Evolutionary conservation across 2,797 vertebrate genomes (phyloP), one percentile per base, ranked within the genome.

Genomic region (Gallirallus australis): DNA sequence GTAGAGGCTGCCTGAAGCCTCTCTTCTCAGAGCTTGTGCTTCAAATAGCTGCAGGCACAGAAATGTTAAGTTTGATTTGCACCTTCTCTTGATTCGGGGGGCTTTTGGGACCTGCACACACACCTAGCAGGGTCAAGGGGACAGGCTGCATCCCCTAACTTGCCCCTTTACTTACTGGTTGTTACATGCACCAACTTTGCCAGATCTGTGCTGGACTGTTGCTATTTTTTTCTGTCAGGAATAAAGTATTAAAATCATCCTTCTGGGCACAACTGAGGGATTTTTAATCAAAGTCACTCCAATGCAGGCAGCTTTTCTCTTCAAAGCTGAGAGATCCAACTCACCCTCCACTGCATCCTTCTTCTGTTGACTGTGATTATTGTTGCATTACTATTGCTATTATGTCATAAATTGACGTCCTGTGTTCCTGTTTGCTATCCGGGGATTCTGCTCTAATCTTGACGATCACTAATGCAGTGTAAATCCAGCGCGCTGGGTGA

Each of bases 361-460:
- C 83, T 83, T 53, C 65, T 59, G 68, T 64, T 0, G 0, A 59
- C 78, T 90, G 73, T 40, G 89, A 88, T 92, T 83, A 78, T 88
- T 86, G 65, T 65, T 91, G 48, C 78, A 87, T 94, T 92, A 70
- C 56, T 81, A 61, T 82, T 88, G 80, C 85, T 97, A 89, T 93
- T 94, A 94, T 96, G 91, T 95, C 95, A 97, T 63, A 96, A 96
- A 96, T 71, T 86, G 90, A 96, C 59, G 45, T 94, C 75, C 90
- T 94, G 80, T 94, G 90, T 86, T 95, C 92, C 92, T 89, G 76
- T 94, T 91, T 97, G 91, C 94, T 97, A 96, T 95, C 84, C 9
- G 3, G 90, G 88, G 96, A 96, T 97, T 96, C 96, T 93, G 82
- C 54, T 95, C 84, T 97, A 96, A 96, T 97, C 96, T 96, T 91